Evolutionary conservation across 2,888 invertebrate species (phyloP), one percentile per base, ranked within the genome.

Genomic region (Polia nebulosa): DNA sequence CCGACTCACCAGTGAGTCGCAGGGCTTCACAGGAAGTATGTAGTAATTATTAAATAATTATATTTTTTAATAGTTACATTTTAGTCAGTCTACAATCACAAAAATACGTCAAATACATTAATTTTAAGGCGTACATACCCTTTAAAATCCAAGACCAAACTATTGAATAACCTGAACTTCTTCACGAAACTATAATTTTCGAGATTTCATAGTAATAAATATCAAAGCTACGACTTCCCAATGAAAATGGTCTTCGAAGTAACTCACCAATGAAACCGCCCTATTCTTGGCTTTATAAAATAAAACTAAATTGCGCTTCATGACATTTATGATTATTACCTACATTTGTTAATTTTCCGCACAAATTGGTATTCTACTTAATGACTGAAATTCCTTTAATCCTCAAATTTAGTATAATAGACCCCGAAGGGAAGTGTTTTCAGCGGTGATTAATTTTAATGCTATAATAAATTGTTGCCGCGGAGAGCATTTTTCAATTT

Each of bases 281-380:
- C 39, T 41, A 49, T 20, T 20, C 27, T 32, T 20, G 7, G 6
- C 20, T 22, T n/a, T 64, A 74, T 81, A 81, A 81, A 81, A 80
- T 64, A 78, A 74, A 67, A 67, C 57, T 27, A 56, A 72, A 82
- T 71, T 63, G 34, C 47, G 20, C 60, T 69, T 39, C 64, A 56
- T 69, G 80, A 82, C 81, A 80, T 82, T 81, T 80, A 82, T 81
- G 70, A 82, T 81, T 76, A 82, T 82, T 60, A 68, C 70, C 44
- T 59, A 56, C 59, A 82, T 56, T 73, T 80, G 76, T 80, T 82
- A 80, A 80, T 76, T 79, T 73, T 59, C 47, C 55, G 36, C 52
- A 49, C 51, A 75, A 65, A 62, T 79, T 80, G 55, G 68, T 69
- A 64, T 13, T 64, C 22, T 51, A 53, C 45, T 45, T 65, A 80